These are phyloP conservation scores for Diabrotica virgifera DNA, from an alignment of 1,140 invertebrate species.

Conservation along the genomic window DNA sequence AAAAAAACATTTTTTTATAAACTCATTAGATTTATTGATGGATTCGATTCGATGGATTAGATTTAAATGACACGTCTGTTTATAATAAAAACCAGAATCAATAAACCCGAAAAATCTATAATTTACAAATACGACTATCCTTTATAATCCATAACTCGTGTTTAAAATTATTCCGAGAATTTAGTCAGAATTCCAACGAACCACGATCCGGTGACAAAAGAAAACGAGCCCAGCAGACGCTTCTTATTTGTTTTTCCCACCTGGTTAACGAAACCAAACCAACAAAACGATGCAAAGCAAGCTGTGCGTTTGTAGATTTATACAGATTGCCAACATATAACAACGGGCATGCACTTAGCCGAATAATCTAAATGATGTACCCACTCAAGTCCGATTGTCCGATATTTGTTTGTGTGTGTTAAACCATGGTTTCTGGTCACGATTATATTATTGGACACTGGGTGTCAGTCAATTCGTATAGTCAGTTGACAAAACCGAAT, in stretches of 20 bases:
- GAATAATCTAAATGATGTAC: slow-evolving; percentile 20
- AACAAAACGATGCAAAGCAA: background rate
- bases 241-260: slow-evolving; percentile 10
- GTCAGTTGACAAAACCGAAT: too few relatives aligned
- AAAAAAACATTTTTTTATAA: too few relatives aligned
- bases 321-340: slow-evolving; percentile 7
- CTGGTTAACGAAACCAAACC: slow-evolving; percentile 5
- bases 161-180: background rate
- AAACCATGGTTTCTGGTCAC: slow-evolving; percentile 10
- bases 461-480: background rate
- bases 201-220: background rate
- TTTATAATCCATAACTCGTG: background rate
- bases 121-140: background rate
- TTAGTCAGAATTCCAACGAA: slow-evolving; percentile 3
- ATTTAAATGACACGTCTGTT: too few relatives aligned
- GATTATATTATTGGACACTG: background rate
- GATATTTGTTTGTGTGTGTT: slow-evolving; percentile 1
- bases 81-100: too few relatives aligned
- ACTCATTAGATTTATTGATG: too few relatives aligned
- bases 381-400: slow-evolving; percentile 3
- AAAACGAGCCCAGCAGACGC: background rate
- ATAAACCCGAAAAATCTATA: too few relatives aligned
- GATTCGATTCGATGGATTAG: too few relatives aligned
- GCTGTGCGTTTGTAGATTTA: slow-evolving; percentile 5
- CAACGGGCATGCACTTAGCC: slow-evolving; percentile 4